Evolutionary conservation across 2,888 invertebrate genomes (phyloP), one percentile per base, ranked within the genome.

Genomic region (Trypoxylon attenuatum): DNA sequence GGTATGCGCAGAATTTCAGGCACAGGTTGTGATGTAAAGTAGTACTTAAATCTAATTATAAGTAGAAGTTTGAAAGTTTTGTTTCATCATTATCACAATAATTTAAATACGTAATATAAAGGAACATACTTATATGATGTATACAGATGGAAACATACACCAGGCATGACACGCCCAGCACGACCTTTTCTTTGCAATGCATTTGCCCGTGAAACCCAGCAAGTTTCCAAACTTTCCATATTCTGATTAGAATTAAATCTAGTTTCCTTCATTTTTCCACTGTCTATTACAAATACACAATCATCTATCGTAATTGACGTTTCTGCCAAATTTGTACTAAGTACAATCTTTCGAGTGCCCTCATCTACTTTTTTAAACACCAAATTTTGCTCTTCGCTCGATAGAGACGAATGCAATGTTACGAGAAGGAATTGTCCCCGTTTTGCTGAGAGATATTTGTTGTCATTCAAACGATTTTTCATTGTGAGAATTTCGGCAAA

Each of bases 241-340:
- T 96, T 96, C 64, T 93, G 92, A 83, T 94, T 94, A 0, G 94
- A 91, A 81, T 94, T 92, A 83, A 93, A 95, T 71, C 92, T 91
- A 76, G 77, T 96, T 87, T 97, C 96, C 87, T 96, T 97, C 92
- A 97, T 97, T 86, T 94, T 91, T 0, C 98, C 98, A 53, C 93
- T 92, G 85, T 98, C 97, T 41, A 98, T 90, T 0, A 98, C 98
- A 84, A 94, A 98, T 0, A 97, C 96, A 76, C 98, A 97, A 88
- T 98, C 97, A 81, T 97, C 96, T 66, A 98, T 97, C 4, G 98
- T 98, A 5, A 98, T 92, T 0, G 97, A 97, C 0, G 97, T 98
- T 88, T 98, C 98, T 0, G 98, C 97, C 65, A 98, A 94, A 83
- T 98, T 98, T 0, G 98, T 98, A 6, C 91, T 88, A 0, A 98